phyloP scores from a whole-genome alignment of 2,888 invertebrate species.

The Parnassius orleans region DNA sequence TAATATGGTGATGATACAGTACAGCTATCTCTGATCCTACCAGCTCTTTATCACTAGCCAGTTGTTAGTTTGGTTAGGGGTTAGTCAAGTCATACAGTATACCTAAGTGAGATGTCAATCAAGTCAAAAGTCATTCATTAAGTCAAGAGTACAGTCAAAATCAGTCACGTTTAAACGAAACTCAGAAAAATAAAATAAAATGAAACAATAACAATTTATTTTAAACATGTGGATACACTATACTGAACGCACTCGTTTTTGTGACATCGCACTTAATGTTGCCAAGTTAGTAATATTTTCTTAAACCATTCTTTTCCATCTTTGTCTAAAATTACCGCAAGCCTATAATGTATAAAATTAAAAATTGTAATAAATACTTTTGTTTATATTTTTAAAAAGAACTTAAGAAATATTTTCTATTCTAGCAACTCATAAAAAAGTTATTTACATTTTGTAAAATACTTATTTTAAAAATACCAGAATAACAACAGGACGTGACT shows the following conservation, averaged over 20 bases:
- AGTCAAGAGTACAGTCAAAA: conserved; percentile 44
- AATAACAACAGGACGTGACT: conserved; percentile 37
- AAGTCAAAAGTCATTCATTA: conserved; percentile 32
- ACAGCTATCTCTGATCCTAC: too few relatives aligned
- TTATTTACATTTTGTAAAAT: conserved; percentile 44
- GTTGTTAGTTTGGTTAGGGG: conserved; percentile 24
- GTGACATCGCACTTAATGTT: conserved; percentile 76
- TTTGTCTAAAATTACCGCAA: conserved; percentile 39
- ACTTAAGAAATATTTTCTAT: conserved; percentile 31
- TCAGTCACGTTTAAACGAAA: conserved; percentile 37
- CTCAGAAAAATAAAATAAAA: conserved; percentile 39
- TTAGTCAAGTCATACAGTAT: conserved; percentile 43
- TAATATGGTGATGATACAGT: too few relatives aligned
- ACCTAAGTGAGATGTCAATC: conserved; percentile 72
- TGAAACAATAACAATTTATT: conserved; percentile 59
- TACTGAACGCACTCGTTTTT: conserved; percentile 43
- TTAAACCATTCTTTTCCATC: conserved; percentile 43
- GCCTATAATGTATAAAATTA: conserved; percentile 48
- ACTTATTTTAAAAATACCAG: conserved; percentile 27
- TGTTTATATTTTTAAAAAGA: conserved; percentile 29
- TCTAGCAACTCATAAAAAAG: conserved; percentile 25
- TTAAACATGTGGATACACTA: conserved; percentile 47
- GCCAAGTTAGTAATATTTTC: conserved; percentile 47
- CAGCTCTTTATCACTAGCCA: neutral
- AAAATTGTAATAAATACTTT: conserved; percentile 38